Conservation (phyloP, 92 coral and sea anemone genomes). For the Micromussa lordhowensis region DNA sequence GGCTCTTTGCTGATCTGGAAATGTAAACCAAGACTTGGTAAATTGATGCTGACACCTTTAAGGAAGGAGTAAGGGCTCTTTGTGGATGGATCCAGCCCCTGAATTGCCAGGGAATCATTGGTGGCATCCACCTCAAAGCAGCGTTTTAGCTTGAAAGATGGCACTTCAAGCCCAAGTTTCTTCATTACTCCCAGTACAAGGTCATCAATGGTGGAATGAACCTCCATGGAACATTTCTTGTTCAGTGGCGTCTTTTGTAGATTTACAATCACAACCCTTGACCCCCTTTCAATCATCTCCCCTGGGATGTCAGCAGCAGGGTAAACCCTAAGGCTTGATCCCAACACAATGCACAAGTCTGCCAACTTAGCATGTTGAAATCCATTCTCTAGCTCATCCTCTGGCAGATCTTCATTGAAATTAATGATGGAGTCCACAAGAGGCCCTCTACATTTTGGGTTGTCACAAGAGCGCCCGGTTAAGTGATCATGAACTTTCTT, state of each 20-base stretch:
- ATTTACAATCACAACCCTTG: constrained; percentile 75
- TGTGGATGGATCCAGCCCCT: constrained; percentile 61
- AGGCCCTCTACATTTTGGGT: constrained; percentile 71
- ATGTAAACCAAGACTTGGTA: constrained; percentile 19
- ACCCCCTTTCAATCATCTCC: constrained; percentile 59
- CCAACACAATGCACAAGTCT: constrained; percentile 80
- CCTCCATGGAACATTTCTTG: constrained; percentile 68
- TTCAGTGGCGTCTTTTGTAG: constrained; percentile 81
- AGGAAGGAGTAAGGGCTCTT: constrained; percentile 69
- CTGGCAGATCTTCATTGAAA: constrained; percentile 78
- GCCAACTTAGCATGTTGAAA: constrained; percentile 11
- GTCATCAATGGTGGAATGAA: constrained; percentile 73
- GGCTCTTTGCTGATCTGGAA: constrained; percentile 41
- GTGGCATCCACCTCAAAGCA: constrained; percentile 59
- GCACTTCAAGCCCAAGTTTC: constrained; percentile 64
- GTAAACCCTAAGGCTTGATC: constrained; percentile 81
- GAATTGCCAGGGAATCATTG: constrained; percentile 39
- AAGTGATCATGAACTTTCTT: constrained; percentile 61
- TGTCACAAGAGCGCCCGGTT: constrained; percentile 75
- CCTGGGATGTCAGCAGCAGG: constrained; percentile 84
- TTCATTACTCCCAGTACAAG: constrained; percentile 65
- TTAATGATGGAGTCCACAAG: constrained; percentile 80
- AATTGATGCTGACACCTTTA: constrained; percentile 35
- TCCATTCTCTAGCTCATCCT: constrained; percentile 61
- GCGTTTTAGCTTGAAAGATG: constrained; percentile 62